These are phyloP conservation scores for Allygus modestus DNA, from an alignment of 2,888 invertebrate genomes.

Conservation along the genomic window DNA sequence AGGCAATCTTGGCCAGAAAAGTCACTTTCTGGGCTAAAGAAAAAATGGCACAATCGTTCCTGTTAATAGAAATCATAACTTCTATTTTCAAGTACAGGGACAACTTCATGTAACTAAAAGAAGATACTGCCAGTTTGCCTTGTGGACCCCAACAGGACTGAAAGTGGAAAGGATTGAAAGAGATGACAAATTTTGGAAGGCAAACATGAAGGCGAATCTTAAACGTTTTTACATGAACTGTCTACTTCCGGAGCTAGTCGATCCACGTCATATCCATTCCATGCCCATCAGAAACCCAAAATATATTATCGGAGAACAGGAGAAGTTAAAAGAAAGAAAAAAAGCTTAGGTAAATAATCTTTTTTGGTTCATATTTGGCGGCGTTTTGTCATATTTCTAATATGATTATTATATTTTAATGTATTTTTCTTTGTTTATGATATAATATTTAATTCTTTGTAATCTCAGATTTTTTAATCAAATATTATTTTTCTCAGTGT, in stretches of 20 bases:
- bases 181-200: slow-evolving; percentile 49
- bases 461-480: too few species aligned
- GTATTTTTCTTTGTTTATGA: too few species aligned
- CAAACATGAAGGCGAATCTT: slow-evolving; percentile 37
- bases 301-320: slow-evolving; percentile 36
- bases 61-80: slow-evolving; percentile 43
- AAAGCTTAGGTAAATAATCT: too few species aligned
- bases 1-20: slow-evolving; percentile 35
- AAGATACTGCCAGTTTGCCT: slow-evolving; percentile 43
- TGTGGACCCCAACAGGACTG: slow-evolving; percentile 52
- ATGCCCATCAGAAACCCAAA: slow-evolving; percentile 58
- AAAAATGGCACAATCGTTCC: slow-evolving; percentile 32
- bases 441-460: too few species aligned
- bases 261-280: slow-evolving; percentile 34
- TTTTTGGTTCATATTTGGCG: too few species aligned
- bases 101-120: slow-evolving; percentile 55
- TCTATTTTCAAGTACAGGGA: slow-evolving; percentile 55
- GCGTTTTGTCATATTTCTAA: too few species aligned
- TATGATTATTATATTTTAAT: too few species aligned
- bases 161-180: slow-evolving; percentile 16
- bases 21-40: slow-evolving; percentile 24
- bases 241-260: slow-evolving; percentile 51
- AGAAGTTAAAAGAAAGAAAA: background rate
- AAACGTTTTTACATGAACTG: slow-evolving; percentile 50
- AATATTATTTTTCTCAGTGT: too few species aligned